Percentiles rank a stretch among this genome's conserved stretches.
These are phyloP conservation scores for Tetrao urogallus DNA, from an alignment of 2,113 vertebrate genomes.

Conservation along the genomic window DNA sequence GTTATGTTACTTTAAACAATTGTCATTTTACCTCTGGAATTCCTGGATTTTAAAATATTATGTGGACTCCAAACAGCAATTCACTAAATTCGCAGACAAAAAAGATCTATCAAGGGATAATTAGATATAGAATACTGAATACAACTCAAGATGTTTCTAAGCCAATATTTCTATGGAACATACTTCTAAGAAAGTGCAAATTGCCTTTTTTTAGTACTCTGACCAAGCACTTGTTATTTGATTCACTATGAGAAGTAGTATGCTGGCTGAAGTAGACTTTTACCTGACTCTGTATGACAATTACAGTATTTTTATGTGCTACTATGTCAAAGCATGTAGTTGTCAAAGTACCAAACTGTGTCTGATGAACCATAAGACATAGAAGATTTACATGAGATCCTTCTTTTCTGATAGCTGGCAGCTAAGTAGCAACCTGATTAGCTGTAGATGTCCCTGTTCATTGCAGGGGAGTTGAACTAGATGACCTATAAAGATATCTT, in stretches of 20 bases:
- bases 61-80: background rate
- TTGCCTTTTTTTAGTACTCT: background rate
- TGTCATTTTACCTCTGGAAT: background rate
- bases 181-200: background rate
- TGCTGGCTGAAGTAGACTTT: background rate
- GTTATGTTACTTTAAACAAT: background rate
- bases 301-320: background rate
- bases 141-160: background rate
- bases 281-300: background rate
- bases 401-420: background rate
- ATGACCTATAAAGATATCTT: too few relatives aligned
- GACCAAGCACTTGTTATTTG: background rate
- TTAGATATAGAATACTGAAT: background rate
- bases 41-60: background rate
- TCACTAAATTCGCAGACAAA: accelerated
- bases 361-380: background rate
- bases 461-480: too few relatives aligned
- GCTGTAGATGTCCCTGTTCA: too few relatives aligned
- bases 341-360: background rate
- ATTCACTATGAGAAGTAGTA: background rate
- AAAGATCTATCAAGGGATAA: background rate
- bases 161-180: background rate
- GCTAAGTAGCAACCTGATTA: background rate
- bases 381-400: background rate
- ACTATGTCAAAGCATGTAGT: background rate